Evolutionary conservation across 1,140 invertebrate genomes (phyloP).

Genomic region (Mycetomoellerius zeteki): DNA sequence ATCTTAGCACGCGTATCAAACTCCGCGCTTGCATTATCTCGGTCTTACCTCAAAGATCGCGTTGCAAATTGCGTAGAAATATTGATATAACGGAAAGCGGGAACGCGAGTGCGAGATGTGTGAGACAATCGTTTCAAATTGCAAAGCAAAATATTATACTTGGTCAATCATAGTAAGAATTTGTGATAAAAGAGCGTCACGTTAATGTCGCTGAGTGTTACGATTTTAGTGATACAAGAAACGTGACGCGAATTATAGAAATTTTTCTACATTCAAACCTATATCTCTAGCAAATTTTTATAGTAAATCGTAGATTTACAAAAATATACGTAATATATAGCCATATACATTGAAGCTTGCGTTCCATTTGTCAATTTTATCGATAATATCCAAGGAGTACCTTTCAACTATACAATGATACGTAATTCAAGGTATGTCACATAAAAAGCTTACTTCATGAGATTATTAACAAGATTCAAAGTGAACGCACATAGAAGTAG

Average conservation of each 20-base stretch:
- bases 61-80: constrained; percentile 32
- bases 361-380: constrained; percentile 36
- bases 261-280: constrained; percentile 27
- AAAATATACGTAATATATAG: constrained; percentile 52
- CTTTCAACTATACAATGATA: constrained; percentile 46
- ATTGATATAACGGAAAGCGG: constrained; percentile 29
- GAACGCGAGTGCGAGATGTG: constrained; percentile 36
- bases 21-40: constrained; percentile 39
- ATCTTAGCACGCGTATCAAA: constrained; percentile 53
- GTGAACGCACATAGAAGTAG: no score
- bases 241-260: constrained; percentile 35
- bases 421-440: constrained; percentile 26
- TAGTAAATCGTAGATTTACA: constrained; percentile 41
- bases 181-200: constrained; percentile 9
- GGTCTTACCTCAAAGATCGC: constrained; percentile 25
- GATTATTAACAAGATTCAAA: constrained; percentile 1
- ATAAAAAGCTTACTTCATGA: not conserved
- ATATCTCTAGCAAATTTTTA: constrained; percentile 8
- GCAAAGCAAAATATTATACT: constrained; percentile 51
- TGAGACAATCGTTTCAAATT: constrained; percentile 41
- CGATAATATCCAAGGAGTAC: constrained; percentile 66
- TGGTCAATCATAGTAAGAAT: constrained; percentile 48
- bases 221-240: constrained; percentile 1
- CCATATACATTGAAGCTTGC: constrained; percentile 33
- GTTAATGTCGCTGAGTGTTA: not conserved